Base-by-base conservation (phyloP, 2,797 vertebrate genomes). In the Coranthus polyacanthus region DNA sequence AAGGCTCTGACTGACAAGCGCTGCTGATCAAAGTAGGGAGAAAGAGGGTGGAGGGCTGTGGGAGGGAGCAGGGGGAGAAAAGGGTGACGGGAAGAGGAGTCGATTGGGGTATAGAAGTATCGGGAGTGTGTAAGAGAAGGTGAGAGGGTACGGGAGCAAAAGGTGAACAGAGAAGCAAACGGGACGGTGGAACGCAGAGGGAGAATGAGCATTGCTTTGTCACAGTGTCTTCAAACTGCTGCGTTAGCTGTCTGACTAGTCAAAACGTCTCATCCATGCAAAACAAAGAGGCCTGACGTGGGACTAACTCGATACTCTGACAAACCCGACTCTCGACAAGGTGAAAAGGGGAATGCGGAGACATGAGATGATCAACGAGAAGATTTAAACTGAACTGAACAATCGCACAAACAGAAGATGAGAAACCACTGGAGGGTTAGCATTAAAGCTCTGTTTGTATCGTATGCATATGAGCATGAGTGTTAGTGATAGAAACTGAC, bases 141-240 rank as follows among this genome's bases (percentile, higher is more conserved):
- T 22, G 42, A 62, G 37, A 69, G 73, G 74, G 52, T 56, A 70
- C 0, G n/a, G n/a, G 10, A 20, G 8, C 8, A 34, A 42, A 79
- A 82, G 68, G 64, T 75, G 68, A 72, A 51, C 29, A 37, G 55
- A 77, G 41, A 47, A 67, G 61, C 57, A 29, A 53, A 51, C 11
- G 66, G 55, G 34, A 68, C 63, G 6, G 43, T 11, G 29, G 70
- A 55, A 52, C 29, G 49, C 55, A 50, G 44, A 65, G 46, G 17
- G 46, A 45, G 43, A 60, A 18, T 20, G 51, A 37, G 13, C 22
- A n/a, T 20, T 39, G 51, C 36, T 39, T 39, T 54, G 52, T 88
- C 86, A 86, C 36, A 18, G 63, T 29, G 47, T 67, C 51, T 82
- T 64, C 37, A 88, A 88, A 86, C 34, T 82, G 83, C 87, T 84